phyloP scores from a whole-genome alignment of 2,113 vertebrate genomes.

The Athene cunicularia region DNA sequence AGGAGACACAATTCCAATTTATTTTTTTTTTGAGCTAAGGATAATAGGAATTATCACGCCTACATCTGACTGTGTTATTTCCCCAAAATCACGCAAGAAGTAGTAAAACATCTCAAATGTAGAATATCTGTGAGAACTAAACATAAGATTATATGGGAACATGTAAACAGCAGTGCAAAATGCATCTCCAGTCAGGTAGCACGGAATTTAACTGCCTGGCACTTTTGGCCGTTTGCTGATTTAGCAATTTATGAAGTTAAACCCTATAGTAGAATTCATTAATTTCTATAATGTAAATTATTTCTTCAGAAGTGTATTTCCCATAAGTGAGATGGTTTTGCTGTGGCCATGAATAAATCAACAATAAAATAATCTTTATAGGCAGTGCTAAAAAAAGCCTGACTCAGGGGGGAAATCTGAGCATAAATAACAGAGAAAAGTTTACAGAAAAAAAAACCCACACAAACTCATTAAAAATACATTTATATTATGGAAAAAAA shows the following conservation, averaged over 20 bases:
- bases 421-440: constrained; percentile 34
- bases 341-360: constrained; percentile 61
- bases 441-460: not conserved
- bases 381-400: not conserved
- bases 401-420: constrained; percentile 10
- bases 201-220: not conserved
- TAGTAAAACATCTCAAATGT: not conserved
- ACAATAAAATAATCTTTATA: constrained; percentile 51
- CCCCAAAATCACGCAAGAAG: not conserved
- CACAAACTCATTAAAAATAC: constrained; percentile 35
- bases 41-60: not conserved
- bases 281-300: constrained; percentile 52
- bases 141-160: not conserved
- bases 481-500: constrained; percentile 2
- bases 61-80: not conserved
- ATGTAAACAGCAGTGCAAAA: not conserved
- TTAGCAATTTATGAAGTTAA: constrained; percentile 41
- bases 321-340: constrained; percentile 50
- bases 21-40: not conserved
- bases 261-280: constrained; percentile 30
- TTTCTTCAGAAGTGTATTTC: constrained; percentile 56
- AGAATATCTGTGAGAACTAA: not conserved
- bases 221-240: not conserved
- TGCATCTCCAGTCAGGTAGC: not conserved
- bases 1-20: not conserved